Percentiles rank a stretch among this genome's conserved stretches.
These are phyloP conservation scores for Drosophila borealis DNA, from an alignment of 2,888 invertebrate species.

Conservation along the genomic window DNA sequence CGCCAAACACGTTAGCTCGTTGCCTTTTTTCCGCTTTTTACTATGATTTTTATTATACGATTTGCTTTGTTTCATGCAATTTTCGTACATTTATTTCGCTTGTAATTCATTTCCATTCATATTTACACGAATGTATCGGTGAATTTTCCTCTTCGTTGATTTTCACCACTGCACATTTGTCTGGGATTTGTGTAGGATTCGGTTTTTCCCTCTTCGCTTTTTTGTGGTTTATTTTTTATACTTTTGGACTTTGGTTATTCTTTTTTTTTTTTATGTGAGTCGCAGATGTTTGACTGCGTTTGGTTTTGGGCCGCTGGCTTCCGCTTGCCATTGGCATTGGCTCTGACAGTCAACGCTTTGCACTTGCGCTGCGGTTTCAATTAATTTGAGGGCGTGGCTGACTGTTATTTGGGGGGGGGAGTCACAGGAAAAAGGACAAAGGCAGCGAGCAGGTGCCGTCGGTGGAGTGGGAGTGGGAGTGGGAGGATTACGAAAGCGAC, in stretches of 20 bases:
- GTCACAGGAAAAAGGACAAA: background rate
- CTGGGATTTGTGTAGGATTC: conserved; percentile 68
- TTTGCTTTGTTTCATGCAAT: conserved; percentile 69
- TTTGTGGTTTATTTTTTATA: conserved; percentile 11
- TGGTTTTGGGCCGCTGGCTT: background rate
- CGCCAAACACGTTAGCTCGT: conserved; percentile 40
- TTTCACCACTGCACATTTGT: conserved; percentile 62
- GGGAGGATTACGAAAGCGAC: conserved; percentile 8
- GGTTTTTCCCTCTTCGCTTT: conserved; percentile 26
- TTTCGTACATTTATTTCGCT: conserved; percentile 76
- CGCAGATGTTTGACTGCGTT: conserved; percentile 49
- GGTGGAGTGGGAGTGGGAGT: conserved; percentile 1
- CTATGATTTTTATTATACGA: conserved; percentile 52
- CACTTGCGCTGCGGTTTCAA: conserved; percentile 73
- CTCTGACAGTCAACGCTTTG: conserved; percentile 59
- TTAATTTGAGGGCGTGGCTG: conserved; percentile 67
- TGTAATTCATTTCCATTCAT: conserved; percentile 80
- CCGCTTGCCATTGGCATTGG: conserved; percentile 52
- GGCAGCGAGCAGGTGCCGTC: conserved; percentile 35
- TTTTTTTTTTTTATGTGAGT: conserved; percentile 42
- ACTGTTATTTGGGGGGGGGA: conserved; percentile 24
- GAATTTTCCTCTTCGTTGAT: conserved; percentile 43
- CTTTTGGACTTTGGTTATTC: conserved; percentile 15
- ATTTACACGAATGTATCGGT: conserved; percentile 69
- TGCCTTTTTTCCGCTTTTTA: conserved; percentile 31